A percentile compares a stretch with the other conserved stretches of the same genome.
Evolutionary conservation across 2,888 invertebrate species (phyloP).

Genomic region (Leucoptera coffeella): DNA sequence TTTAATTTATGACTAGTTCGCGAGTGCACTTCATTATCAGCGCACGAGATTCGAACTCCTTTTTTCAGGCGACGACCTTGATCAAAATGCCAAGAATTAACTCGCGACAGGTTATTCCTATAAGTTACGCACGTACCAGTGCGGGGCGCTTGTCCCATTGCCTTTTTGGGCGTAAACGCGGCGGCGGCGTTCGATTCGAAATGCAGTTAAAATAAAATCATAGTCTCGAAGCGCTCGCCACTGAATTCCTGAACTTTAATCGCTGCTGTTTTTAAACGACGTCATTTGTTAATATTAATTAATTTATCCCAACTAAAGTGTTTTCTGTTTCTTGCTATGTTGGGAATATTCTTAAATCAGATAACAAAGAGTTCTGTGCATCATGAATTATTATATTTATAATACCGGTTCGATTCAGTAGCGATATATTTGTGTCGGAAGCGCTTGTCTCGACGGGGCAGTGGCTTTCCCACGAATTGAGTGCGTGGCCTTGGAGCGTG

Average conservation of each 20-base stretch:
- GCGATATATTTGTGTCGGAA: no score
- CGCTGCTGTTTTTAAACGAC: no score
- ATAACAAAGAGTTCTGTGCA: no score
- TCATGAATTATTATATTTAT: no score
- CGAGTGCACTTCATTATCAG: slow-evolving; percentile 25
- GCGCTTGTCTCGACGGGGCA: no score
- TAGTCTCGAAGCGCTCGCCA: slow-evolving; percentile 13
- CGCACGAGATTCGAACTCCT: slow-evolving; percentile 16
- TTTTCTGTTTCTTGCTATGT: no score
- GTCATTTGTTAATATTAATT: no score
- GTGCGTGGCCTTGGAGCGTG: slow-evolving; percentile 33
- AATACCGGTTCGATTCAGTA: no score
- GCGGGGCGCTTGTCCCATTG: slow-evolving; percentile 21
- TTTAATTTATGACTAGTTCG: slow-evolving; percentile 27
- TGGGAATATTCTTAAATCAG: no score
- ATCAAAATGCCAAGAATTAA: slow-evolving; percentile 33
- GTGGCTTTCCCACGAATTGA: no score
- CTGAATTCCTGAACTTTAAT: slow-evolving; percentile 36
- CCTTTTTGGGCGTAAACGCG: slow-evolving; percentile 35
- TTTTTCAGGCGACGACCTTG: slow-evolving; percentile 22
- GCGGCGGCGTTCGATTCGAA: slow-evolving; percentile 22
- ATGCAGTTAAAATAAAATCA: slow-evolving; percentile 32
- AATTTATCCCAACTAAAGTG: no score
- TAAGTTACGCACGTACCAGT: slow-evolving; percentile 19
- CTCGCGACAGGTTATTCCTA: slow-evolving; percentile 26